Base-by-base conservation (phyloP, 1,140 invertebrate species). In the Leptestheria dahalacensis region DNA sequence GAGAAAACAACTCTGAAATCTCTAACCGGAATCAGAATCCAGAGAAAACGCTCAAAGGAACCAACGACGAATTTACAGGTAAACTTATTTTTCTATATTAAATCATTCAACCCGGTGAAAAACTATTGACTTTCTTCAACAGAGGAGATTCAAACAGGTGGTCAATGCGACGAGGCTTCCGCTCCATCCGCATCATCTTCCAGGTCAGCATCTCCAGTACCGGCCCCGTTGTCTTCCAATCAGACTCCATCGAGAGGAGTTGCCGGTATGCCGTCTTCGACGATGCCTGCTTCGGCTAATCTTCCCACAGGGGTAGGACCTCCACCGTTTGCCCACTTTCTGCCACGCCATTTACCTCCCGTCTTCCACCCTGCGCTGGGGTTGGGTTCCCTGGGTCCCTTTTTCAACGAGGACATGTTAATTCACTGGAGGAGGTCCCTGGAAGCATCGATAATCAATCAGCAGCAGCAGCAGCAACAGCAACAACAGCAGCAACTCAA, bases 361-460 rank as follows among this genome's bases (percentile, higher is more conserved):
- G 70, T 72, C 63, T 68, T 72, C 63, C 70, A 74, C 67, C 71
- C 72, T 63, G 72, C 57, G 47, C 69, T 71, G 67, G 68, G 66
- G 51, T 60, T 62, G 57, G 50, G 47, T 4, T 54, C 53, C 28
- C 49, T 57, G 29, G 46, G 61, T 21, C 50, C 65, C 3, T 76
- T 85, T 62, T 74, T 85, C 59, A 83, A 83, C 66, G 83, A 86
- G 72, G 83, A 86, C 70, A 82, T 86, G 64, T 83, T 85, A 63
- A 82, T 82, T 64, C 82, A 83, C 69, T 86, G 83, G 83, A 77
- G 83, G 68, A 77, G 82, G 66, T 79, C 79, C 64, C 75, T 85
- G 66, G 82, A 84, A 71, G 73, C 78, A 57, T 78, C 78, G 63
- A 77, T 80, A 66, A 73, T 80, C 65, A 75, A 68, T 64, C 73